Conservation (phyloP, 2,888 invertebrate genomes). For the Bhutanitis thaidina region DNA sequence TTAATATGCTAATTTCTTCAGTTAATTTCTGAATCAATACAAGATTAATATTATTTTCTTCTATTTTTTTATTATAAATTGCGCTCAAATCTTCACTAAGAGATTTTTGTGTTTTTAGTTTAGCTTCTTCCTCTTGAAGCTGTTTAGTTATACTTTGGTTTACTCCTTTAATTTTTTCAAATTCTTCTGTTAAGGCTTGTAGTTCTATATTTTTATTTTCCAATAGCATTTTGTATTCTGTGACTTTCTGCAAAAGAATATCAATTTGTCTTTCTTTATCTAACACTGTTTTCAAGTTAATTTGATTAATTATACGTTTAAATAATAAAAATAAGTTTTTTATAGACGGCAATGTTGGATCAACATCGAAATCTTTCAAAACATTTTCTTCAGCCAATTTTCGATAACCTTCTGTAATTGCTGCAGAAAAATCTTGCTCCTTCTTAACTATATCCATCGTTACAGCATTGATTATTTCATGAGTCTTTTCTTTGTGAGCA, state of each 20-base stretch:
- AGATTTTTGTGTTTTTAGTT: slow-evolving; percentile 33
- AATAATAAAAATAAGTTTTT: slow-evolving; percentile 42
- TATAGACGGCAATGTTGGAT: slow-evolving; percentile 34
- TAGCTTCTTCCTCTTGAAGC: slow-evolving; percentile 35
- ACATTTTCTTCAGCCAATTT: slow-evolving; percentile 43
- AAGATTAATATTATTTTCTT: slow-evolving; percentile 43
- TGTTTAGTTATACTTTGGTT: slow-evolving; percentile 33
- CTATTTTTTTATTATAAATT: slow-evolving; percentile 37
- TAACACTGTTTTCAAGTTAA: slow-evolving; percentile 21
- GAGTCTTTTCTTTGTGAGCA: slow-evolving; percentile 50
- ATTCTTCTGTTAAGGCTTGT: slow-evolving; percentile 30
- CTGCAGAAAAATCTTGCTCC: slow-evolving; percentile 46
- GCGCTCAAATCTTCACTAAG: slow-evolving; percentile 39
- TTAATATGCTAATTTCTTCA: slow-evolving; percentile 44
- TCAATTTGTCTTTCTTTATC: slow-evolving; percentile 34
- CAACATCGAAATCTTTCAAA: slow-evolving; percentile 34
- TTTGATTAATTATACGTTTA: slow-evolving; percentile 37
- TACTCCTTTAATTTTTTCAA: slow-evolving; percentile 33
- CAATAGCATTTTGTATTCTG: slow-evolving; percentile 33
- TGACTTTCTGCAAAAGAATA: slow-evolving; percentile 35
- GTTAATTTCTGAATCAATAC: slow-evolving; percentile 37
- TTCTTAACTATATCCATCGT: slow-evolving; percentile 56
- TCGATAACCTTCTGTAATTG: slow-evolving; percentile 39
- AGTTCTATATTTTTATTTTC: slow-evolving; percentile 43
- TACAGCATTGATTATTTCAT: slow-evolving; percentile 59